Base-by-base conservation (phyloP, 1,140 invertebrate genomes). In the Coboldia fuscipes region DNA sequence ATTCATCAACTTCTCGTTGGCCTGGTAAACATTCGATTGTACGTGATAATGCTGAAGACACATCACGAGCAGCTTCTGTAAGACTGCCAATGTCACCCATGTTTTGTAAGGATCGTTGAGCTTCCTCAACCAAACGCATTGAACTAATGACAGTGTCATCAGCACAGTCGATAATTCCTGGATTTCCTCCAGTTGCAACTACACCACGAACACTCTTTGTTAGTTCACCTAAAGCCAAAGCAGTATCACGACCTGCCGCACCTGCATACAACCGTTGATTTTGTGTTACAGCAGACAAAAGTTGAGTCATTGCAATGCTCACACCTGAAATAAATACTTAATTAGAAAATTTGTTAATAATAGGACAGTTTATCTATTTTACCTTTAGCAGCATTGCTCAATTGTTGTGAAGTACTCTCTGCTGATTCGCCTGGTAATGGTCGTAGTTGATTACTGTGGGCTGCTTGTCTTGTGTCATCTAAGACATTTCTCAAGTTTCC, bases 351-450 rank as follows among this genome's bases (percentile, higher is more conserved):
- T n/a, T n/a, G n/a, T n/a, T n/a, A n/a, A n/a, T n/a, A n/a, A n/a
- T n/a, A n/a, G n/a, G n/a, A n/a, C n/a, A n/a, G n/a, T n/a, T n/a
- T n/a, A n/a, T n/a, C n/a, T n/a, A n/a, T n/a, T n/a, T n/a, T n/a
- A n/a, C n/a, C 59, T 40, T 75, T 74, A 10, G 54, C 72, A 46
- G 56, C 74, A 8, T 66, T 61, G 14, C 72, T 73, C 27, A 94
- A 55, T 39, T 73, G 69, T n/a, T 68, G 54, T 2, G 72, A 70
- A 1, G 76, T 74, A 33, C 67, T 68, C 51, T 92, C 85, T 18
- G 69, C 68, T 4, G 76, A 84, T 55, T 93, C 85, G 26, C 79
- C 84, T 1, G 89, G 88, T 23, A 94, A 51, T 1, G 88, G 83
- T 40, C 68, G 62, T 13, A 96, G 56, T 24, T 70, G 65, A 3